phyloP scores from a whole-genome alignment of 2,888 invertebrate species.

The Athalia rosae region DNA sequence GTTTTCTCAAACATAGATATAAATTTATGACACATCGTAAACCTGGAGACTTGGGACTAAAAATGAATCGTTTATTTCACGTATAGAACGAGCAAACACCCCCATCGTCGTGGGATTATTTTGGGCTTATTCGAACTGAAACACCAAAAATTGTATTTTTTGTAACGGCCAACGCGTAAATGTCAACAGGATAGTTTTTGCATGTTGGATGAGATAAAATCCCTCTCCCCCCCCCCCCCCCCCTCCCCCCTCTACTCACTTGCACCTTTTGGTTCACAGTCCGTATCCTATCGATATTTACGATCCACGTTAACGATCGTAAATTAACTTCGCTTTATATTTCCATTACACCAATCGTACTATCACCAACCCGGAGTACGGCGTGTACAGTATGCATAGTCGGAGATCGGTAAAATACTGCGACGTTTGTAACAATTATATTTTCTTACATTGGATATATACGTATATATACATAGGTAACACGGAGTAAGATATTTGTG shows the following conservation, averaged over 20 bases:
- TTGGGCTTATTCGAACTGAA: no score
- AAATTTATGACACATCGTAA: no score
- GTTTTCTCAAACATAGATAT: no score
- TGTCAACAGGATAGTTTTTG: background rate
- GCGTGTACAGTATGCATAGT: no score
- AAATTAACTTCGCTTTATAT: slow-evolving; percentile 4
- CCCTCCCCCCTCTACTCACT: background rate
- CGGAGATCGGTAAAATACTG: background rate
- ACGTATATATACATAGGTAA: no score
- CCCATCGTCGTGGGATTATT: no score
- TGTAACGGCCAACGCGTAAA: no score
- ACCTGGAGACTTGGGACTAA: no score
- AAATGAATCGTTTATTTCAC: no score
- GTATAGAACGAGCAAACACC: no score
- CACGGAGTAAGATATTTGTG: background rate
- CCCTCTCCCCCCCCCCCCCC: background rate
- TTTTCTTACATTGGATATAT: background rate
- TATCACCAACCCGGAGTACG: background rate
- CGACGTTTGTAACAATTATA: slow-evolving; percentile 4
- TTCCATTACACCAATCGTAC: slow-evolving; percentile 8
- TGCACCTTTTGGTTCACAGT: background rate
- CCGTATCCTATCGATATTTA: background rate
- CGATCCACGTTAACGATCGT: slow-evolving; percentile 20
- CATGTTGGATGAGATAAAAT: background rate
- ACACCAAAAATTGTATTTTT: no score